phyloP scores from a whole-genome alignment of 2,113 vertebrate genomes.

The Polyodon spathula region DNA sequence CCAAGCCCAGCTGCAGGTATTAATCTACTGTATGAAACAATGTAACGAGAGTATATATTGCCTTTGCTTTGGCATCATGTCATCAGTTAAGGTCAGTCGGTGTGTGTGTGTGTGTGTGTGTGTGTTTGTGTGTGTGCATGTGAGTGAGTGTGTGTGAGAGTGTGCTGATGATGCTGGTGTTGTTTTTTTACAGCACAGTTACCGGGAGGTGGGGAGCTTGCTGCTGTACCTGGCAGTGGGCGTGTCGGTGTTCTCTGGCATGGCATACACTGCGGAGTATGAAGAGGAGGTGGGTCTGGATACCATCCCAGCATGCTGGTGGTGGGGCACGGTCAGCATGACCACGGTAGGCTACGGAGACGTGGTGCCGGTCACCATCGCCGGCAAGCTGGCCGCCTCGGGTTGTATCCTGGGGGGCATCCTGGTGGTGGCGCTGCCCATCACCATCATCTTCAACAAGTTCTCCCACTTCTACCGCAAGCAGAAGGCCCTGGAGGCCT shows the following conservation, averaged over 20 bases:
- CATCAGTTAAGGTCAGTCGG: no score
- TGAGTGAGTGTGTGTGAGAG: no score
- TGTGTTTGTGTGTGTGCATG: no score
- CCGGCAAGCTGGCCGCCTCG: conserved; percentile 82
- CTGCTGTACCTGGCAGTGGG: conserved; percentile 90
- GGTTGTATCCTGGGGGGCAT: conserved; percentile 93
- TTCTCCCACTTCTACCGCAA: conserved; percentile 93
- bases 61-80: no score
- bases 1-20: no score
- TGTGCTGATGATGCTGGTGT: not conserved
- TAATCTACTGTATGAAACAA: no score
- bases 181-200: conserved; percentile 76
- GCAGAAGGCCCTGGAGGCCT: conserved; percentile 89
- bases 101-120: no score
- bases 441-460: conserved; percentile 98
- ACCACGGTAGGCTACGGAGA: conserved; percentile 94
- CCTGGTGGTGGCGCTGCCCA: conserved; percentile 88
- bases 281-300: conserved; percentile 83
- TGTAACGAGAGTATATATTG: no score
- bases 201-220: conserved; percentile 89
- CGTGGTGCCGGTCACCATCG: conserved; percentile 83
- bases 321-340: conserved; percentile 99
- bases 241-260: conserved; percentile 84
- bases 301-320: conserved; percentile 96
- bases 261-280: conserved; percentile 88